These are phyloP conservation scores for Antennarius striatus DNA, from an alignment of 2,113 vertebrate genomes.

Conservation along the genomic window DNA sequence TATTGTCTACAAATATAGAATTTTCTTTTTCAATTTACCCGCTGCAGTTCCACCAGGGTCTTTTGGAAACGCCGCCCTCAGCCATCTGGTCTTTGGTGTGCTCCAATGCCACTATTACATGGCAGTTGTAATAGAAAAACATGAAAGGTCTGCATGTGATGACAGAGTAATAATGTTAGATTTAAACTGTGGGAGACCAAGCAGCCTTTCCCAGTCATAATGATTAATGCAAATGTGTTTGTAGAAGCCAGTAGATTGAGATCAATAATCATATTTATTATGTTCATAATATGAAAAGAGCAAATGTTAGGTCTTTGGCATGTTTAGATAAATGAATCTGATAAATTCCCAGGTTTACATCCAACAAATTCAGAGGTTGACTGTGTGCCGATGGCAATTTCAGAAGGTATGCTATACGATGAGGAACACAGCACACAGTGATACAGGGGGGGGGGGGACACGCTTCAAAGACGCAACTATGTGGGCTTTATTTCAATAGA, in stretches of 20 bases:
- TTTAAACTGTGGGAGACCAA: conserved; percentile 64
- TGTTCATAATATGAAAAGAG: conserved; percentile 56
- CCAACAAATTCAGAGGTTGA: conserved; percentile 49
- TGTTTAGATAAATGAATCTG: conserved; percentile 30
- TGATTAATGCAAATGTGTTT: conserved; percentile 67
- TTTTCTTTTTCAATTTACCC: conserved; percentile 14
- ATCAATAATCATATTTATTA: conserved; percentile 68
- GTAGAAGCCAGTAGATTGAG: conserved; percentile 46
- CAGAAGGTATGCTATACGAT: conserved; percentile 13
- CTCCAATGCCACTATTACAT: conserved; percentile 42
- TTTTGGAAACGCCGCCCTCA: conserved; percentile 44
- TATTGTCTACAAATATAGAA: conserved; percentile 2
- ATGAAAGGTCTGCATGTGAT: conserved; percentile 61
- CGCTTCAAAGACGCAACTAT: conserved; percentile 28
- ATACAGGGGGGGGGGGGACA: conserved; percentile 13
- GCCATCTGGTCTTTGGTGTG: conserved; percentile 40
- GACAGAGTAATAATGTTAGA: conserved; percentile 73
- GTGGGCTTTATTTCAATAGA: conserved; percentile 46
- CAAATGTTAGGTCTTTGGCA: conserved; percentile 45
- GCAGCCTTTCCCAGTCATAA: conserved; percentile 43
- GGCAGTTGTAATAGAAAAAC: conserved; percentile 63
- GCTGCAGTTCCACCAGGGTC: conserved; percentile 20
- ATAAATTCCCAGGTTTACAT: conserved; percentile 48
- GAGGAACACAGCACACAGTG: conserved; percentile 8
- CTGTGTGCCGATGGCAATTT: conserved; percentile 36